Conservation (phyloP, 92 coral and sea anemone genomes). For the Bergia sp. region DNA sequence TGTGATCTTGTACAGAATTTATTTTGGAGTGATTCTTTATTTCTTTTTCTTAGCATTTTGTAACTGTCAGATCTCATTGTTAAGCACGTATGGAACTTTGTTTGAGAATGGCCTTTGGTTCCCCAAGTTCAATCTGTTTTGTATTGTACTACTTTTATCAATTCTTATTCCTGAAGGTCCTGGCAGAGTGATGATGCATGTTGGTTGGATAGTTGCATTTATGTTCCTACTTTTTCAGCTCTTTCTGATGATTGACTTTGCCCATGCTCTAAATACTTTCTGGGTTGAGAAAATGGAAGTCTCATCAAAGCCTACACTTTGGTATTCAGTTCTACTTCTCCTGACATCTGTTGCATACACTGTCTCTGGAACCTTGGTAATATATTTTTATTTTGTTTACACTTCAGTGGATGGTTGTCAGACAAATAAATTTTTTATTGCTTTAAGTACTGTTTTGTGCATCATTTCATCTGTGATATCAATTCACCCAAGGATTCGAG, state of each 20-base stretch:
- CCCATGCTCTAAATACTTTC: conserved; percentile 54
- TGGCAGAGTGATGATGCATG: conserved; percentile 74
- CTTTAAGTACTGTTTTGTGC: conserved; percentile 60
- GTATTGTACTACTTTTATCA: conserved; percentile 61
- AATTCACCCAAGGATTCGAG: conserved; percentile 71
- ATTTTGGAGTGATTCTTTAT: conserved; percentile 78
- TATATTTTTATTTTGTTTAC: conserved; percentile 71
- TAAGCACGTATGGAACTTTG: conserved; percentile 52
- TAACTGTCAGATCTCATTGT: conserved; percentile 79
- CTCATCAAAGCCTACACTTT: conserved; percentile 60
- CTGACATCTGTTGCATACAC: conserved; percentile 74
- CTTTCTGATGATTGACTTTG: conserved; percentile 76
- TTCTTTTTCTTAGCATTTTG: conserved; percentile 70
- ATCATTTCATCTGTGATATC: conserved; percentile 65
- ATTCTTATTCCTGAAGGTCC: conserved; percentile 81
- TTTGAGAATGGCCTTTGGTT: conserved; percentile 90
- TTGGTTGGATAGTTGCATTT: conserved; percentile 76
- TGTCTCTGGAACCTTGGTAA: conserved; percentile 57
- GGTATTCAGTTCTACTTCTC: conserved; percentile 65
- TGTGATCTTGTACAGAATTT: conserved; percentile 70
- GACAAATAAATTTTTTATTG: conserved; percentile 65
- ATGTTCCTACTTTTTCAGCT: conserved; percentile 70
- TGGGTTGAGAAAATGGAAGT: conserved; percentile 76
- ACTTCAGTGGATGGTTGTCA: conserved; percentile 61
- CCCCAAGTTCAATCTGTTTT: conserved; percentile 77